Evolutionary conservation across 2,888 invertebrate genomes (phyloP), one percentile per base, ranked within the genome.

Genomic region (Ptycholaimellus sp.): DNA sequence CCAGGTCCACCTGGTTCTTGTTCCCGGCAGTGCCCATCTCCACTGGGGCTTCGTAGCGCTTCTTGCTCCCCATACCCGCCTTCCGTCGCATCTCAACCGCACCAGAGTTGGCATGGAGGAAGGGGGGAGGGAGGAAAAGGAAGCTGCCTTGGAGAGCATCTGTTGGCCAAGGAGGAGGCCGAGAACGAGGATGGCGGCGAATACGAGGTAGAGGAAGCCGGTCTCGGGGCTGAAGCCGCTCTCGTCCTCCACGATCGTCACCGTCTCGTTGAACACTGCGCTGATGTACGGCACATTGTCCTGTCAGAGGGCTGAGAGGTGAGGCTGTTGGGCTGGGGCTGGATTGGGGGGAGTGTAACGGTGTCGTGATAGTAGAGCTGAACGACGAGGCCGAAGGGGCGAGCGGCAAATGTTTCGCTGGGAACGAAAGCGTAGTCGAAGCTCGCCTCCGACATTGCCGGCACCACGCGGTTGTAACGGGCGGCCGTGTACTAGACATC

Each of bases 151-250:
- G 32, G 51, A 51, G 46, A 59, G 52, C 38, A 56, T 53, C 34
- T 57, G 53, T 32, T 52, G 50, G 35, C 56, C 53, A 42, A 58
- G 42, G 39, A 93, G 81, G 39, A 87, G 47, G 6, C 80, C 67
- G 35, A 93, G 66, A 34, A 90, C 76, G 35, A 73, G 74, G 40
- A 81, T 74, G 3, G 83, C 90, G 17, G 78, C 79, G 43, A 96
- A 69, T 65, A 96, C 78, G 40, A 96, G 70, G 58, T 93, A 93
- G 48, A 99, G 67, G 73, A 96, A 96, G 69, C 93, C 81, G 25
- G 90, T 93, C 69, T 96, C 96, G 18, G 87, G 85, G 59, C 93
- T 93, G 40, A 96, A 68, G 37, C 90, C 87, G 61, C 87, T 85
- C 47, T 93, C 87, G 29, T 93, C 69, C 63, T 99, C 96, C 3